phyloP scores from a whole-genome alignment of 2,797 vertebrate genomes.

The Hydrolagus colliei region DNA sequence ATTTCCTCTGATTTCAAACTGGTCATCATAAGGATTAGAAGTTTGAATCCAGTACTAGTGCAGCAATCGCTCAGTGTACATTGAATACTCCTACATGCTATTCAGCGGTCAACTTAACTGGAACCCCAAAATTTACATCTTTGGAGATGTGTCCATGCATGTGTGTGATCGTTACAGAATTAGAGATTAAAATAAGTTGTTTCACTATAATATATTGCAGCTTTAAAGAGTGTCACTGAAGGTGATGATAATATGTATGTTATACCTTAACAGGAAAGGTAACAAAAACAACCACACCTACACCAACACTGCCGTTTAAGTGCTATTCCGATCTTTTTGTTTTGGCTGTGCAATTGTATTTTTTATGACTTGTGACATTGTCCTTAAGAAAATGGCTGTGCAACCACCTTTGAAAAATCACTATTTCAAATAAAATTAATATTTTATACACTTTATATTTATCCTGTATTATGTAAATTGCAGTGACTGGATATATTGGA shows the following conservation, averaged over 20 bases:
- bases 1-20: too few species aligned
- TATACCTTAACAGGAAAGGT: constrained; percentile 13
- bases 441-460: constrained; percentile 25
- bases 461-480: background rate
- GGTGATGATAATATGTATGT: background rate
- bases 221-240: constrained; percentile 1
- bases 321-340: background rate
- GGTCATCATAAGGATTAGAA: too few species aligned
- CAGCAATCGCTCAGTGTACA: too few species aligned
- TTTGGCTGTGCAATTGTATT: constrained; percentile 21
- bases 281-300: constrained; percentile 22
- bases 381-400: constrained; percentile 1
- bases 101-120: too few species aligned
- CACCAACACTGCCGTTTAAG: background rate
- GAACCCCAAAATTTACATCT: too few species aligned
- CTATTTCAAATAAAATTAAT: constrained; percentile 30
- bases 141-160: too few species aligned
- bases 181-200: background rate
- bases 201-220: constrained; percentile 31
- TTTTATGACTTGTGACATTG: background rate
- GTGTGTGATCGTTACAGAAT: too few species aligned
- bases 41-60: too few species aligned
- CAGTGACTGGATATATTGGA: background rate
- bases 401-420: constrained; percentile 24
- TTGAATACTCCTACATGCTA: too few species aligned